Base-by-base conservation (phyloP, 1,140 invertebrate genomes). In the Bombus huntii region DNA sequence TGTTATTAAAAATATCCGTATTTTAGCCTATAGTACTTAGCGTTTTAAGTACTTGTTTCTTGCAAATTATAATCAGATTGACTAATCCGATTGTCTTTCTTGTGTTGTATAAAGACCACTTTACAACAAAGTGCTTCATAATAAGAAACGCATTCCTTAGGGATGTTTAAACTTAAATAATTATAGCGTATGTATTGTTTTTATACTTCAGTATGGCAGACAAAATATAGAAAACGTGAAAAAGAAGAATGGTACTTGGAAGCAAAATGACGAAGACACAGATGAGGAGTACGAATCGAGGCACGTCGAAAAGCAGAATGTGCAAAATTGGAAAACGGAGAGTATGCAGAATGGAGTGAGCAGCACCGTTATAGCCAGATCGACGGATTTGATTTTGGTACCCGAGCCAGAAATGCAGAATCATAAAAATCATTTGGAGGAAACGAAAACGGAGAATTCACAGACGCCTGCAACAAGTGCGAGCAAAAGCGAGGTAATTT, bases 221-320 rank as follows among this genome's bases (percentile, higher is more conserved):
- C 96, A 97, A 94, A 97, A 97, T 92, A 98, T 98, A 83, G 97
- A 98, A 94, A 97, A 96, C 68, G 97, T 97, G 25, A 97, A 95
- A 93, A 96, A 96, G 87, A 93, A 95, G 66, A 96, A 96, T 87
- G 93, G 96, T 42, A 95, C 92, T 12, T 93, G 94, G 89, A 90
- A 91, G 13, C 79, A 91, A 71, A 95, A 95, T 65, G 95, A 96
- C 88, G 95, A 96, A 73, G 62, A 70, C 13, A 71, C 28, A 15
- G 95, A 96, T 80, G 95, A 95, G 39, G 95, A 93, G 75, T 96
- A 93, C 74, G 93, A 93, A n/a, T 88, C 90, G 9, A 65, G 78
- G 34, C 85, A 88, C 10, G 85, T 78, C 13, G 74, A 91, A 42
- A 92, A 89, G 39, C 79, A 86, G n/a, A 85, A 81, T 34, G 79